Evolutionary conservation across 1,140 invertebrate genomes (phyloP).

Genomic region (Drosophila asahinai): DNA sequence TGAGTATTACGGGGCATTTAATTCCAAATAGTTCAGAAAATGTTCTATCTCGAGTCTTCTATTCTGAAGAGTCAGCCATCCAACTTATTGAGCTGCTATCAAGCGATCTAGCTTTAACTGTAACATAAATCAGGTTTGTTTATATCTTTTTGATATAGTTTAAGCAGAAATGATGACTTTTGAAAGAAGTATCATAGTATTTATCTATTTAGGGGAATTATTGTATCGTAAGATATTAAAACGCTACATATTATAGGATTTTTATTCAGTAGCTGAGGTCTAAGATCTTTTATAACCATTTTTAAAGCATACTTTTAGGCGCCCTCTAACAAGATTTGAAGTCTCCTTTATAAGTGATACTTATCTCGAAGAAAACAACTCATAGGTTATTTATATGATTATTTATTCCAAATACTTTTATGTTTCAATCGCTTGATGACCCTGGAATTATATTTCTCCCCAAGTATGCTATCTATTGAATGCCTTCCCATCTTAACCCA

Average conservation of each 20-base stretch:
- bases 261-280: too few relatives aligned
- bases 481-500: neutral
- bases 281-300: too few relatives aligned
- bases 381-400: too few relatives aligned
- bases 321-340: neutral
- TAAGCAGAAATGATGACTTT: too few relatives aligned
- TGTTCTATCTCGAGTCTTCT: neutral
- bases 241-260: too few relatives aligned
- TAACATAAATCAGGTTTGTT: neutral
- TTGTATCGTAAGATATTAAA: too few relatives aligned
- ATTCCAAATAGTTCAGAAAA: neutral
- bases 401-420: neutral
- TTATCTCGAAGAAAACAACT: too few relatives aligned
- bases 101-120: too few relatives aligned
- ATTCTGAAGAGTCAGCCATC: too few relatives aligned
- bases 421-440: fast-evolving
- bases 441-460: neutral
- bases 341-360: neutral
- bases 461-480: neutral
- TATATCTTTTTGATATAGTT: neutral
- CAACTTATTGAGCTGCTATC: neutral
- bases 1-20: neutral
- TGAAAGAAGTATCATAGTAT: too few relatives aligned
- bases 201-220: too few relatives aligned
- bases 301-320: neutral